Conservation (phyloP, 2,888 invertebrate genomes). For the Apeira syringaria region DNA sequence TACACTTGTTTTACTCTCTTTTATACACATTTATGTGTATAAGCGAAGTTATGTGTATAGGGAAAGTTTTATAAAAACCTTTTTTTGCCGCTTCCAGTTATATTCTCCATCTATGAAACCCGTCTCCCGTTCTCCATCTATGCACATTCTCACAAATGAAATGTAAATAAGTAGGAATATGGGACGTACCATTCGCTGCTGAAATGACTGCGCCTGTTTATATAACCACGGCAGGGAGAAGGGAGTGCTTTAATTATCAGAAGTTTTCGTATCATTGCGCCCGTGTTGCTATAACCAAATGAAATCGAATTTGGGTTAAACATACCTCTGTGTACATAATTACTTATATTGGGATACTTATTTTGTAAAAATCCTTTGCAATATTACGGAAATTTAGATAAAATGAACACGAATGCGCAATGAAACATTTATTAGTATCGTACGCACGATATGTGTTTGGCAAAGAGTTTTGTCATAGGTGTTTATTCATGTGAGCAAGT, state of each 20-base stretch:
- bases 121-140: conserved; percentile 33
- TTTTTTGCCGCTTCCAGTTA: conserved; percentile 9
- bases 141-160: conserved; percentile 59
- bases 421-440: no score
- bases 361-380: no score
- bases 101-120: conserved; percentile 6
- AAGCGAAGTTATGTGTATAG: no score
- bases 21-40: no score
- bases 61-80: no score
- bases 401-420: no score
- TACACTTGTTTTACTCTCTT: no score
- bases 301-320: conserved; percentile 18
- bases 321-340: neutral
- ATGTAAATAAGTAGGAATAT: conserved; percentile 62
- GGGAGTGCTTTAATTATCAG: conserved; percentile 44
- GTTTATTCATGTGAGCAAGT: no score
- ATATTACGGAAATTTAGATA: no score
- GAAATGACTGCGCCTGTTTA: conserved; percentile 39
- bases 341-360: neutral
- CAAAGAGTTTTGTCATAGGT: no score
- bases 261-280: conserved; percentile 52
- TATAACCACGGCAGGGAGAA: conserved; percentile 36
- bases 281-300: conserved; percentile 28
- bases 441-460: no score
- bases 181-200: conserved; percentile 39